Evolutionary conservation across 2,888 invertebrate species (phyloP), one percentile per base, ranked within the genome.

Genomic region (Scotopteryx bipunctaria): DNA sequence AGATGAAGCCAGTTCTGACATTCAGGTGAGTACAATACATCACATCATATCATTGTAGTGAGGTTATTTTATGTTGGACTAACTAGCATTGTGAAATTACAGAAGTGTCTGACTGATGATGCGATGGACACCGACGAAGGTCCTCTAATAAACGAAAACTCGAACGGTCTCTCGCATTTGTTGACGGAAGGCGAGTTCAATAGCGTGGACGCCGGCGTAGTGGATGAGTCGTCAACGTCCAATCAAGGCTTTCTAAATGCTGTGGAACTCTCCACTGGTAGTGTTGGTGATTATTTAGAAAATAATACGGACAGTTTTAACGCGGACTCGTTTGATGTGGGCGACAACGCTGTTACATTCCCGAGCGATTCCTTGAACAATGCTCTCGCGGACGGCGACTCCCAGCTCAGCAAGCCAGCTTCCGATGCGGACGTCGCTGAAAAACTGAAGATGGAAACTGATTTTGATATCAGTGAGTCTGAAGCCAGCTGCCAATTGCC

Each of bases 221-320:
- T 76, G 52, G 89, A 89, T 61, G 89, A 90, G 61, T 86, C 89
- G 17, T 89, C 90, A 25, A 78, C 81, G 25, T 90, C 89, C 2
- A 87, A 90, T 61, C 90, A 86, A 69, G 86, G 81, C 61, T 90
- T 90, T 62, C 73, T 90, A 49, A 87, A 86, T 72, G 86, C 90
- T 27, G 87, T 85, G 32, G 89, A 90, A 64, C 69, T 89, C 57
- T 89, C 90, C n/a, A 75, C 85, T 35, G 83, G 83, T 56, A 89
- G 90, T 66, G 89, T 86, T 41, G 87, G 87, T 19, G 90, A 89
- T 68, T 88, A 89, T 61, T 73, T 90, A 54, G 88, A 86, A 53
- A 84, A 81, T 64, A 84, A 88, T 60, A 71, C 83, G 1, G 76
- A 72, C 16, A 76, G 78, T 21, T 89, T 87, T 63, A 83, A 83